Percentiles rank a stretch among this genome's conserved stretches.
phyloP scores from a whole-genome alignment of 2,797 vertebrate genomes.

The Chaetodon trifasciatus region DNA sequence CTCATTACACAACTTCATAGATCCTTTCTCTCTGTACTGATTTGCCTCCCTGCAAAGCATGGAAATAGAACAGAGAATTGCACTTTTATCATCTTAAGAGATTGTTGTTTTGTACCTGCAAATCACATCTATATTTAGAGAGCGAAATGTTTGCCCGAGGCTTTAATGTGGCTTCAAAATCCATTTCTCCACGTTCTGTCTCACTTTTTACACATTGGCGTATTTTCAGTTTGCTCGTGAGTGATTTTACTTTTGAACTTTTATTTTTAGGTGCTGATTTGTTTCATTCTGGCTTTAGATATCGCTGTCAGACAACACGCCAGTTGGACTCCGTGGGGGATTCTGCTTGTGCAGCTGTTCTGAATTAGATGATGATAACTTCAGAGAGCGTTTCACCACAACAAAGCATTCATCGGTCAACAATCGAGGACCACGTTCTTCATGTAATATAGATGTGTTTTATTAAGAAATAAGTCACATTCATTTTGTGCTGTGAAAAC shows the following conservation, averaged over 20 bases:
- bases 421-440: conserved; percentile 35
- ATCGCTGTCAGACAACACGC: background rate
- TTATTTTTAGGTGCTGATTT: conserved; percentile 41
- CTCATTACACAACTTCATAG: conserved; percentile 68
- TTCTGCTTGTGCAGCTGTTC: background rate
- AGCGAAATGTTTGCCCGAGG: conserved; percentile 45
- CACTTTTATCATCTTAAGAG: conserved; percentile 74
- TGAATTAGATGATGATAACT: background rate
- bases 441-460: conserved; percentile 83
- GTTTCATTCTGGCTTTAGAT: conserved; percentile 26
- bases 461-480: conserved; percentile 95
- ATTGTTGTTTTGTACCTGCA: conserved; percentile 66
- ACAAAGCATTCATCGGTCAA: background rate
- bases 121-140: conserved; percentile 80
- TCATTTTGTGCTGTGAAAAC: conserved; percentile 95
- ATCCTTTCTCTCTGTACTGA: conserved; percentile 46
- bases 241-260: conserved; percentile 34
- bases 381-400: background rate
- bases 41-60: conserved; percentile 54
- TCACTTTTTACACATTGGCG: conserved; percentile 18
- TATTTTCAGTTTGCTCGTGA: conserved; percentile 10
- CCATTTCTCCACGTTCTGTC: conserved; percentile 34
- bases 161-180: conserved; percentile 68
- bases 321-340: background rate
- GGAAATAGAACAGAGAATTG: conserved; percentile 77